These are phyloP conservation scores for Catharus bicknelli DNA, from an alignment of 2,113 vertebrate species.

Conservation along the genomic window DNA sequence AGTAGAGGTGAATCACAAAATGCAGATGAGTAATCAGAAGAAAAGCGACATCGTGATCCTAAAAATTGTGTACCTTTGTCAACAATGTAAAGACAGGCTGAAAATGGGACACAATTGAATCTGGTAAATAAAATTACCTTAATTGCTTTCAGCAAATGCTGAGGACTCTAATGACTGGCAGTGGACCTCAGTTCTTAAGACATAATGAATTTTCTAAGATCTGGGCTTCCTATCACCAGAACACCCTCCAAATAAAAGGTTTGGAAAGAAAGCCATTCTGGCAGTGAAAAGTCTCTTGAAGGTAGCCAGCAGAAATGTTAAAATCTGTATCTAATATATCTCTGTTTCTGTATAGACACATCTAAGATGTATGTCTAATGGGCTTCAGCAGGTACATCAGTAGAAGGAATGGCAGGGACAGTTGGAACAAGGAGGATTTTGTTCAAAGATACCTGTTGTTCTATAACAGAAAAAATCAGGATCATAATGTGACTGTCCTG, in stretches of 20 bases:
- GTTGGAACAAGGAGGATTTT: background rate
- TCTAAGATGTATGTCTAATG: background rate
- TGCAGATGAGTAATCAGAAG: slow-evolving; percentile 56
- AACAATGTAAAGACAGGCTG: background rate
- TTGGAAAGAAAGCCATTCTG: background rate
- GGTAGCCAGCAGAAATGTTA: background rate
- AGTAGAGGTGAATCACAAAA: slow-evolving; percentile 61
- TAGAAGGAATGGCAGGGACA: background rate
- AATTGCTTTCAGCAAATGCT: background rate
- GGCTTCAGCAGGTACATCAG: background rate
- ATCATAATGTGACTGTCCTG: background rate
- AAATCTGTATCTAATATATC: background rate
- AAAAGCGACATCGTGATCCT: background rate
- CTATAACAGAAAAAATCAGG: background rate
- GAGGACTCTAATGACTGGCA: background rate
- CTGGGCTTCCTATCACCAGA: background rate
- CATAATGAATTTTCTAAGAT: background rate
- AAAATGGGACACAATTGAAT: background rate
- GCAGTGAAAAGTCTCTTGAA: background rate
- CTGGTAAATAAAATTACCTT: background rate
- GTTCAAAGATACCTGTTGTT: background rate
- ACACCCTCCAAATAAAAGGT: slow-evolving; percentile 6
- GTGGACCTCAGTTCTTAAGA: background rate
- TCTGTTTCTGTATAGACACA: background rate
- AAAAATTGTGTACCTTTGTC: slow-evolving; percentile 9